A percentile compares a stretch with the other conserved stretches of the same genome.
phyloP scores from a whole-genome alignment of 2,888 invertebrate species.

The Autographa gamma region DNA sequence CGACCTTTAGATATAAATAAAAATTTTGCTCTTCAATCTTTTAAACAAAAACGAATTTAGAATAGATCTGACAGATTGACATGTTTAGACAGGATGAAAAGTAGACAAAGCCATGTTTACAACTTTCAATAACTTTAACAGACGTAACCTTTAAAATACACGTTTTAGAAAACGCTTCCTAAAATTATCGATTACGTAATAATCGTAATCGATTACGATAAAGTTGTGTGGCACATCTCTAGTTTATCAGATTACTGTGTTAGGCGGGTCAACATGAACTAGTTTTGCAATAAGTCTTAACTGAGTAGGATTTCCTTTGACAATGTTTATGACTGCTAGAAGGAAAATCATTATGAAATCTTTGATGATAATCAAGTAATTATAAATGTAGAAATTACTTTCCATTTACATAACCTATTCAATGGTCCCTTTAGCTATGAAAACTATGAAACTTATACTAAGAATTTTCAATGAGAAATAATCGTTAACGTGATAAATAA shows the following conservation, averaged over 20 bases:
- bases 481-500: no score
- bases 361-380: slow-evolving; percentile 20
- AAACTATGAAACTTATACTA: slow-evolving; percentile 27
- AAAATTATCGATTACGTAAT: slow-evolving; percentile 39
- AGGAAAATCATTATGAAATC: slow-evolving; percentile 40
- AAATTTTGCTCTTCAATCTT: not conserved
- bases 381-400: slow-evolving; percentile 13
- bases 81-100: slow-evolving; percentile 10
- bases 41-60: not conserved
- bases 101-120: slow-evolving; percentile 30
- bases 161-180: slow-evolving; percentile 29
- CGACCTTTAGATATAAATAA: not conserved
- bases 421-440: no score
- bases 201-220: slow-evolving; percentile 42
- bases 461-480: no score
- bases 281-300: slow-evolving; percentile 58
- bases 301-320: slow-evolving; percentile 63
- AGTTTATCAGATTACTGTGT: slow-evolving; percentile 58
- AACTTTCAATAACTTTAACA: slow-evolving; percentile 36
- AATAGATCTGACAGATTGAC: slow-evolving; percentile 16
- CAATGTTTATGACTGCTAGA: slow-evolving; percentile 26
- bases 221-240: slow-evolving; percentile 60
- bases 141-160: slow-evolving; percentile 46
- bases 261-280: slow-evolving; percentile 45
- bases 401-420: not conserved